Conservation (phyloP, 2,113 vertebrate species). For the Oncorhynchus nerka region DNA sequence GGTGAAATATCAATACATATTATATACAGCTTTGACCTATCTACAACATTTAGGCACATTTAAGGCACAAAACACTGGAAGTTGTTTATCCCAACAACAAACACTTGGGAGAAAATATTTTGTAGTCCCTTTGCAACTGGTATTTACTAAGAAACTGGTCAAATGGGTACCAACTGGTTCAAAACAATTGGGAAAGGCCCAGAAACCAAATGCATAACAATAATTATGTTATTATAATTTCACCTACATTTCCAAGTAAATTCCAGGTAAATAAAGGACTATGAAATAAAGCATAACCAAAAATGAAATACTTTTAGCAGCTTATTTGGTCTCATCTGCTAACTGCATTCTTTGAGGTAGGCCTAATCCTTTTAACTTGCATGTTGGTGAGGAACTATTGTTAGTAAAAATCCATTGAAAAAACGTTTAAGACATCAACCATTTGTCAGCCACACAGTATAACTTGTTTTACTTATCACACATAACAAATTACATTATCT, state of each 20-base stretch:
- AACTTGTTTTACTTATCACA: slow-evolving; percentile 19
- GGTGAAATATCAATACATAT: slow-evolving; percentile 62
- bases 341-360: slow-evolving; percentile 34
- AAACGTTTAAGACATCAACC: slow-evolving; percentile 19
- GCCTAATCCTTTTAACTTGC: slow-evolving; percentile 28
- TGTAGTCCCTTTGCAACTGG: slow-evolving; percentile 1
- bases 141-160: slow-evolving; percentile 17
- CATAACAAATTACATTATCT: slow-evolving; percentile 16
- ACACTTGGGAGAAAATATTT: slow-evolving; percentile 35
- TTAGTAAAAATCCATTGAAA: slow-evolving; percentile 2
- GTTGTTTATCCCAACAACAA: slow-evolving; percentile 33
- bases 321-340: slow-evolving; percentile 6
- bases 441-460: slow-evolving; percentile 26
- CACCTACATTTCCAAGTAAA: slow-evolving; percentile 15
- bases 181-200: not conserved
- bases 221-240: not conserved
- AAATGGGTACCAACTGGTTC: not conserved
- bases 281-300: slow-evolving; percentile 27
- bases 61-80: slow-evolving; percentile 64
- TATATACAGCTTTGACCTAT: slow-evolving; percentile 50
- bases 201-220: not conserved
- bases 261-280: slow-evolving; percentile 24
- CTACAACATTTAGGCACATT: slow-evolving; percentile 47
- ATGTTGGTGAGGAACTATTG: slow-evolving; percentile 21
- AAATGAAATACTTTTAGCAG: slow-evolving; percentile 13